Conservation (phyloP, 1,140 invertebrate genomes). For the Cheumatopsyche charites region DNA sequence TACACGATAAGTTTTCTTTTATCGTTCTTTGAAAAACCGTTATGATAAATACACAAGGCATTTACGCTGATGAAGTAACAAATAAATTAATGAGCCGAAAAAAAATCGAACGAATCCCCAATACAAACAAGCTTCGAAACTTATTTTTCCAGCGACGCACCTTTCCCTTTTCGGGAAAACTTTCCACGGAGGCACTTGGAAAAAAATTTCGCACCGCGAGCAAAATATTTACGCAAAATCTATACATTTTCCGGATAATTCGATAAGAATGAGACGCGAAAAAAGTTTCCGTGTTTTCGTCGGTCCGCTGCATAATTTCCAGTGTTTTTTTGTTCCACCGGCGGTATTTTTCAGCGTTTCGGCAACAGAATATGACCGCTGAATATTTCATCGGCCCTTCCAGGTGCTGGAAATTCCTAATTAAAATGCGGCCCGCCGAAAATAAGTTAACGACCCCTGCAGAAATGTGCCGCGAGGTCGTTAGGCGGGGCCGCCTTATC, state of each 20-base stretch:
- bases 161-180: too few species aligned
- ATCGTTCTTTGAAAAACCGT: too few species aligned
- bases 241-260: conserved; percentile 13
- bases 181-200: too few species aligned
- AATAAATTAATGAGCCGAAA: too few species aligned
- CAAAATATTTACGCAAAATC: conserved; percentile 6
- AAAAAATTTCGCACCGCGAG: background rate
- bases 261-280: conserved; percentile 15
- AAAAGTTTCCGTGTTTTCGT: conserved; percentile 1
- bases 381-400: conserved; percentile 35
- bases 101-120: too few species aligned
- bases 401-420: conserved; percentile 35
- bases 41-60: too few species aligned
- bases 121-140: too few species aligned
- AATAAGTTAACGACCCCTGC: conserved; percentile 30
- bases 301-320: conserved; percentile 27
- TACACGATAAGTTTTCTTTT: too few species aligned
- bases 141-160: too few species aligned
- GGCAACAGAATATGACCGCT: conserved; percentile 27
- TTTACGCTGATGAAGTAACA: too few species aligned
- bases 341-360: conserved; percentile 15
- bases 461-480: conserved; percentile 31
- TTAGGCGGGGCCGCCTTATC: conserved; percentile 26
- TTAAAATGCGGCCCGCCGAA: conserved; percentile 33
- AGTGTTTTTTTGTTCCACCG: conserved; percentile 19